Percentiles rank a stretch among this genome's conserved stretches.
These are phyloP conservation scores for Clamator glandarius DNA, from an alignment of 2,797 vertebrate genomes.

Conservation along the genomic window DNA sequence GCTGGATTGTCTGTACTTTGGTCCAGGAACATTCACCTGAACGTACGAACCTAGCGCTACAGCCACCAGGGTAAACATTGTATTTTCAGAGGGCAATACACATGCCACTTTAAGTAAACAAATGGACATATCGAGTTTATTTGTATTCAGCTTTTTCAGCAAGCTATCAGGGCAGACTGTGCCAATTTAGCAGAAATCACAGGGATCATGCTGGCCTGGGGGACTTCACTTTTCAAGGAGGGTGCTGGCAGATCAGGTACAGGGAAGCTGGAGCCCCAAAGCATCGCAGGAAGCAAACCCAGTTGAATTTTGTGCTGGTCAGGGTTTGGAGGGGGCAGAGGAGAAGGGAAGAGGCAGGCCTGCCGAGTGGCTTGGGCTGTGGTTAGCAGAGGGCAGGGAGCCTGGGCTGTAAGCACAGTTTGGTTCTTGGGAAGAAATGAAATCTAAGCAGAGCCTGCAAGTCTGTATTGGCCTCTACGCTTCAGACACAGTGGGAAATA, in stretches of 20 bases:
- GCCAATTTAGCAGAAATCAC: neutral
- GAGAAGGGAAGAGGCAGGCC: neutral
- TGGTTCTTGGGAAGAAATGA: neutral
- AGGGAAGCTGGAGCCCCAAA: neutral
- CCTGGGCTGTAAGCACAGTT: accelerated
- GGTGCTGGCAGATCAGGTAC: neutral
- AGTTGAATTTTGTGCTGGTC: neutral
- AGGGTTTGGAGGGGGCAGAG: neutral
- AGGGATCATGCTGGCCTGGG: neutral
- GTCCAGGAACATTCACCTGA: conserved; percentile 48
- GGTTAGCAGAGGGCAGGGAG: neutral
- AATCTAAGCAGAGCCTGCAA: neutral
- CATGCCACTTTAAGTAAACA: neutral
- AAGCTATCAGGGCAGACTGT: neutral
- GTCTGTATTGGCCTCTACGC: accelerated
- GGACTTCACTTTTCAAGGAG: neutral
- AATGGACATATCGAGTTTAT: neutral
- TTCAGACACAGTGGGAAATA: neutral
- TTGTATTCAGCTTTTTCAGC: neutral
- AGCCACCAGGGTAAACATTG: conserved; percentile 26
- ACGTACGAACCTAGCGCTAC: neutral
- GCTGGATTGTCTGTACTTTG: conserved; percentile 48
- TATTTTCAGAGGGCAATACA: neutral
- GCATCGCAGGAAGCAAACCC: neutral
- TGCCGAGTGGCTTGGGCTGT: neutral